Base-by-base conservation (phyloP, 2,888 invertebrate genomes). In the Leuctra nigra region DNA sequence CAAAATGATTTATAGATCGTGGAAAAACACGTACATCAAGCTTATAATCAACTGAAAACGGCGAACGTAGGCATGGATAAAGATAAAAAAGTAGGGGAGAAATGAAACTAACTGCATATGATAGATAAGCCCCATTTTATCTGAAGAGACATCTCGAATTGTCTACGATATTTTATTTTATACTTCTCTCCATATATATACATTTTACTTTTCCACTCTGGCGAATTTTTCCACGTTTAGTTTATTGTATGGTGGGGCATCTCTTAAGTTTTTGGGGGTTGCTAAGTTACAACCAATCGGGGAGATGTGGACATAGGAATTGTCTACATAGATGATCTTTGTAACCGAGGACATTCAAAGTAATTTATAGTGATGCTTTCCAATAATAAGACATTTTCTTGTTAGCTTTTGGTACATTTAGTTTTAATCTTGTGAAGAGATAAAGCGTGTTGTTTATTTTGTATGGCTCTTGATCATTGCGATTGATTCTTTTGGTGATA, bases 351-450 rank as follows among this genome's bases (percentile, higher is more conserved):
- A 29, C 11, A 29, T 6, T 29, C 11, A 7, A 6, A 7, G 7
- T 29, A 11, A n/a, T 16, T 35, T 50, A 16, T 20, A 20, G 11
- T 13, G n/a, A 35, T 35, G 50, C 50, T 50, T 35, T 50, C 50
- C 50, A 50, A 50, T 50, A 33, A 50, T 50, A 50, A 18, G 33
- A 50, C 18, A 50, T 50, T 35, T 29, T 35, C 35, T 50, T 50
- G 50, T 50, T 50, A 50, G 50, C 35, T 35, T 50, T 50, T 50
- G 33, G 50, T 50, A 50, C 50, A 50, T 50, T 50, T 33, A 14
- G 50, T 50, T 50, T 50, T 50, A 50, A 50, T 50, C 50, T 50
- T 50, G 50, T 50, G 13, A 50, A 50, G 16, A 20, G 35, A 20
- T 35, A 50, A 50, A 20, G 41, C 9, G 3, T 41, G 18, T 4